Base-by-base conservation (phyloP, 2,888 invertebrate species). In the Helobdella robusta region DNA sequence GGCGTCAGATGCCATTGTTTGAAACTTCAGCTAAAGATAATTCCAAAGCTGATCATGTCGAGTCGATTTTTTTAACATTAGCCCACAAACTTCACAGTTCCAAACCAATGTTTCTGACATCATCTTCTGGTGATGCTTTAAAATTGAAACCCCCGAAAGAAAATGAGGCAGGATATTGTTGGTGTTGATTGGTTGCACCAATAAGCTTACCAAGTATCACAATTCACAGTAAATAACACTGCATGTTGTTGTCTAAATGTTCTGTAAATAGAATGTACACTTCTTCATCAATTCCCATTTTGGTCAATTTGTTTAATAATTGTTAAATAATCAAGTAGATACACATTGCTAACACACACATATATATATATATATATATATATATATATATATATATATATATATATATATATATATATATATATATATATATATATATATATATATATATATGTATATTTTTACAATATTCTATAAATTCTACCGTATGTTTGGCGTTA, bases 21-120 rank as follows among this genome's bases (percentile, higher is more conserved):
- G 89, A 89, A 79, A 89, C 89, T 8, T 89, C 89, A 0, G 89
- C 89, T 0, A 84, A 86, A 68, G 82, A 87, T 70, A 87, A 88
- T 74, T 83, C 84, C 0, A 85, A 86, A 73, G 85, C 85, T 69
- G 84, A 88, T 78, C 87, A 86, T 75, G 87, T 89, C 50, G 88
- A 88, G 74, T 85, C 87, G 0, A 89, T 89, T 73, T 89, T 89
- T 78, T 83, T 89, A 83, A 89, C 89, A 0, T 77, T 89, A 56
- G 88, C 88, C 0, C 87, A 88, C 79, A 89, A 89, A 76, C 80
- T 89, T 69, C 85, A 84, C 74, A 83, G 82, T 72, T 82, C 83
- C 61, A 85, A 84, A 74, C 83, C 84, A 8, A 84, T 85, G 82
- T 82, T 83, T n/a, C n/a, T n/a, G n/a, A n/a, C n/a, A n/a, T n/a